These are phyloP conservation scores for Stenopsyche tienmushanensis DNA, from an alignment of 1,140 invertebrate genomes.

Conservation along the genomic window DNA sequence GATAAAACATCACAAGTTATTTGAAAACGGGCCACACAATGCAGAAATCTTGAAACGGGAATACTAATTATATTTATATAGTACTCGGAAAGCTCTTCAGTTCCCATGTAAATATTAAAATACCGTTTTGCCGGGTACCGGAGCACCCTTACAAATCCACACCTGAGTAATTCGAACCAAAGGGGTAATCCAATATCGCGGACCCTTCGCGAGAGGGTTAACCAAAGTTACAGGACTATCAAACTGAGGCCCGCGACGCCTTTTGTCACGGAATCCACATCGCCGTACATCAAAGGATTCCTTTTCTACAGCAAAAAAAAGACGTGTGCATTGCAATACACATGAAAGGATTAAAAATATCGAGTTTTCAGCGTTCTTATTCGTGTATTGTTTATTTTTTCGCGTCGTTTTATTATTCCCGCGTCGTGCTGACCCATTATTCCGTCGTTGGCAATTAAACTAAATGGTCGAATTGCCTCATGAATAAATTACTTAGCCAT, in stretches of 20 bases:
- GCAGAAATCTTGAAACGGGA: too few species aligned
- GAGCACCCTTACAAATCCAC: constrained; percentile 12
- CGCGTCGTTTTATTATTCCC: too few species aligned
- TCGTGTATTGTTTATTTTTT: too few species aligned
- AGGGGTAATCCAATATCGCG: constrained; percentile 22
- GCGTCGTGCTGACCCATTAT: too few species aligned
- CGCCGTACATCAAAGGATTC: constrained; percentile 20
- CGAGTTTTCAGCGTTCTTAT: too few species aligned
- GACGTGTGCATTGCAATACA: too few species aligned
- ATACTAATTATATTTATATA: neutral
- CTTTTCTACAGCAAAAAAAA: neutral
- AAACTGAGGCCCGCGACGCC: neutral
- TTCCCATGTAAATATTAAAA: neutral
- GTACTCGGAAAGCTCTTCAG: neutral
- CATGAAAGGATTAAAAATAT: too few species aligned
- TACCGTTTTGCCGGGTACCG: neutral
- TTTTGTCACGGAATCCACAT: constrained; percentile 1
- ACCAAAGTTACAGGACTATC: constrained; percentile 18
- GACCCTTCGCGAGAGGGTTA: constrained; percentile 8
- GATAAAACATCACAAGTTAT: too few species aligned
- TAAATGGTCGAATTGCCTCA: too few species aligned
- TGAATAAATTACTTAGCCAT: too few species aligned
- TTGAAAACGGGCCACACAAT: too few species aligned
- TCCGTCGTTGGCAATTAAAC: too few species aligned
- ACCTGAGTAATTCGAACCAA: constrained; percentile 22